Base-by-base conservation (phyloP, 23 tunicate species). In the Oikopleura dioica region DNA sequence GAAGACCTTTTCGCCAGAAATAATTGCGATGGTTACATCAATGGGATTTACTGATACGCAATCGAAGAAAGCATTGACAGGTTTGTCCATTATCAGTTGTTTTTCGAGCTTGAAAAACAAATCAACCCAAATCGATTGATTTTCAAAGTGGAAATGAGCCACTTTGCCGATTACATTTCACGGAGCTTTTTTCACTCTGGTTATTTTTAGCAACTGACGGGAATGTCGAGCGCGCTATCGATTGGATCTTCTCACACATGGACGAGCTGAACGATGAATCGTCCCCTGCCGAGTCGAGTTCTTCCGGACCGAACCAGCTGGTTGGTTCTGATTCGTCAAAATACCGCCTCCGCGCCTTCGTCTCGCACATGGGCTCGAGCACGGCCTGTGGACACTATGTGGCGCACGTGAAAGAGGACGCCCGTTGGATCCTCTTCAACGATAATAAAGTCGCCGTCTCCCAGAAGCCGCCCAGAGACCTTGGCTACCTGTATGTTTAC, bases 401-500 rank as follows among this genome's bases (percentile, higher is more conserved):
- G 0, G 86, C 95, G 44, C 99, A 94, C 79, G 85, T 94, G 0
- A 94, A 83, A 58, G 81, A 83, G 37, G 80, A 86, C 77, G 84
- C 84, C 24, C 83, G 82, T 83, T 88, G 96, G 96, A 80, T 88
- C 59, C 81, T 94, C 9, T 94, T 83, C 76, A 94, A 94, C 59
- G 99, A 94, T 83, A 94, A 94, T 59, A 94, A 94, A 50, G 99
- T 94, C 0, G 99, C 99, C 35, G 95, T 80, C 58, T 83, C 89
- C 26, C 84, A 81, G 36, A 68, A 84, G 5, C 99, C 99, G 4
- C 99, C 99, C 23, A 83, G 75, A 35, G 83, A 76, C 68, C 88
- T 94, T 33, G 99, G 95, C 0, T 94, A 94, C 63, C 75, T 94
- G 26, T 94, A 94, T 76, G 83, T 94, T 69, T 94, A 94, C 75